Evolutionary conservation across 2,797 vertebrate genomes (phyloP).

Genomic region (Tarsius wallacei): DNA sequence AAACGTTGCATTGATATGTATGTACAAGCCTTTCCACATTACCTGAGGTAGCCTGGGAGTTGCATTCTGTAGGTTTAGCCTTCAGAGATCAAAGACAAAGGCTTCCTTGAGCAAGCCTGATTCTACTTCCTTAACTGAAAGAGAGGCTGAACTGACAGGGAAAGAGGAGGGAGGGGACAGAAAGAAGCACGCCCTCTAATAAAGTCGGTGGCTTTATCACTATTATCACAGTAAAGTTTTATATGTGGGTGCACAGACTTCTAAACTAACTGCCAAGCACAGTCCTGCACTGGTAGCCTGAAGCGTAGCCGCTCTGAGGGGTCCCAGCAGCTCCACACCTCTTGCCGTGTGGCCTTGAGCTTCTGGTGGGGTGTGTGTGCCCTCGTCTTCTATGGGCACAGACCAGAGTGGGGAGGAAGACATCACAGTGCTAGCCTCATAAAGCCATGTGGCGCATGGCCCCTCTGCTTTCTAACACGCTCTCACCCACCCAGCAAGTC

Average conservation of each 20-base stretch:
- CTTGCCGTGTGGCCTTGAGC: constrained; percentile 71
- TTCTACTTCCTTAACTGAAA: constrained; percentile 45
- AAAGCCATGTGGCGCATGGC: constrained; percentile 64
- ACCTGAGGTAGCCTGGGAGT: not conserved
- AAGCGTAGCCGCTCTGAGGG: constrained; percentile 60
- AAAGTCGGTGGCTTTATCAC: constrained; percentile 76
- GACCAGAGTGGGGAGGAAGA: not conserved
- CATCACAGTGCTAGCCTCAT: constrained; percentile 59
- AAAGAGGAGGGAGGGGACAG: not conserved
- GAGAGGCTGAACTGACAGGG: constrained; percentile 34
- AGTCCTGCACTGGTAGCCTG: constrained; percentile 80
- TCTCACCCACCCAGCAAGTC: not conserved
- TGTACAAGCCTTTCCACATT: not conserved
- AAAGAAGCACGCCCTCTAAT: constrained; percentile 71
- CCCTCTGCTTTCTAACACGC: constrained; percentile 66
- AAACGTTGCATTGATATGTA: not conserved
- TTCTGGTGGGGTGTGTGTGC: constrained; percentile 39
- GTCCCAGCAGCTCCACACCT: constrained; percentile 76
- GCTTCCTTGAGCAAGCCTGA: constrained; percentile 31
- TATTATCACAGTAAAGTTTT: constrained; percentile 82
- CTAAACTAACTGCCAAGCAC: constrained; percentile 90
- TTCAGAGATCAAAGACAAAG: constrained; percentile 57
- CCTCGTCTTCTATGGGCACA: not conserved
- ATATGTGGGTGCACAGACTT: constrained; percentile 71
- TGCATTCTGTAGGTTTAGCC: not conserved